A percentile compares a stretch with the other conserved stretches of the same genome.
These are phyloP conservation scores for Chloropsis hardwickii DNA, from an alignment of 2,113 vertebrate species.

Conservation along the genomic window DNA sequence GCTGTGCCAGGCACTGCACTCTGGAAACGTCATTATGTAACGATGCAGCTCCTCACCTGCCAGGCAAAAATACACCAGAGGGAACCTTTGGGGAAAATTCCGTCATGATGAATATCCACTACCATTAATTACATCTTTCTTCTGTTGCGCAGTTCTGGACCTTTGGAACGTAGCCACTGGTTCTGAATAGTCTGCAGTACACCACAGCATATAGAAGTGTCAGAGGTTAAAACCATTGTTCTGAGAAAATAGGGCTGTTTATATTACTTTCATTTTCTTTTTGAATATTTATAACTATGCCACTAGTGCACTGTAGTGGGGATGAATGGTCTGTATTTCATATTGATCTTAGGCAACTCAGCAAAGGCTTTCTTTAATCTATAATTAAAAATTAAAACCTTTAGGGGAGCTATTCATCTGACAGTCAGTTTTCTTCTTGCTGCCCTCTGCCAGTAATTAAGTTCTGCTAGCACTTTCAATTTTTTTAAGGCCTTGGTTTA, in stretches of 20 bases:
- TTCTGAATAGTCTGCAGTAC: not conserved
- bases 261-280: slow-evolving; percentile 1
- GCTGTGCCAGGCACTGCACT: not conserved
- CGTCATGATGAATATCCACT: not conserved
- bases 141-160: not conserved
- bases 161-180: not conserved
- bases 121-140: not conserved
- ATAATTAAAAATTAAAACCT: slow-evolving; percentile 66
- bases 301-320: not conserved
- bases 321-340: slow-evolving; percentile 40
- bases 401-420: slow-evolving; percentile 51
- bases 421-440: slow-evolving; percentile 13
- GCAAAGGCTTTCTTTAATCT: slow-evolving; percentile 44
- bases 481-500: not conserved
- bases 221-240: not conserved
- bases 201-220: not conserved
- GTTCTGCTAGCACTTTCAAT: not conserved
- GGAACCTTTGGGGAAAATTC: not conserved
- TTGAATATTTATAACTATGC: slow-evolving; percentile 37
- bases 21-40: not conserved
- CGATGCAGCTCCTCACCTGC: not conserved
- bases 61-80: not conserved
- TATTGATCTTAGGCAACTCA: slow-evolving; percentile 39
- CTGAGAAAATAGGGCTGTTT: not conserved
- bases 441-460: slow-evolving; percentile 42